Percentiles rank a stretch among this genome's conserved stretches.
Evolutionary conservation across 2,113 vertebrate genomes (phyloP).

Genomic region (Chaetodon auriga): DNA sequence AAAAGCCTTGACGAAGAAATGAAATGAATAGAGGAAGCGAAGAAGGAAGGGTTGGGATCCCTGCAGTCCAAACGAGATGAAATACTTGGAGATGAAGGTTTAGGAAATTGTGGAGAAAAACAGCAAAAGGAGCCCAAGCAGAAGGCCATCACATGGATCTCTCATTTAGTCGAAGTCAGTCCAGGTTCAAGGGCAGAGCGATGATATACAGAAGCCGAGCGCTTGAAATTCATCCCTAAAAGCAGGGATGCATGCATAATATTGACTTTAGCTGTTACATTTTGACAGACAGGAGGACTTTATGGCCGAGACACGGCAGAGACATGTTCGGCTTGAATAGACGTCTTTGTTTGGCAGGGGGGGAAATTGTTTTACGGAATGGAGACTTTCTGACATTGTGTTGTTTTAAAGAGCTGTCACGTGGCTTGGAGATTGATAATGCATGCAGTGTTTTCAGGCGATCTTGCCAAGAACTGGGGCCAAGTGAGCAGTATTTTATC

Average conservation of each 20-base stretch:
- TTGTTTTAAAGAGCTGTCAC: constrained; percentile 52
- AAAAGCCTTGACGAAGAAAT: neutral
- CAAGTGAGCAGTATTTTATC: constrained; percentile 25
- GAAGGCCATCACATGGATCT: constrained; percentile 52
- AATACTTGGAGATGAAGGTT: neutral
- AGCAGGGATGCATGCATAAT: constrained; percentile 38
- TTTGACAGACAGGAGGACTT: constrained; percentile 45
- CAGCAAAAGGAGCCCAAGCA: neutral
- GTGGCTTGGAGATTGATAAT: constrained; percentile 17
- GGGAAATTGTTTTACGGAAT: constrained; percentile 21
- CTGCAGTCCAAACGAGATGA: constrained; percentile 1
- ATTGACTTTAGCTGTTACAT: constrained; percentile 57
- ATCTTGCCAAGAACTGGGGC: constrained; percentile 5
- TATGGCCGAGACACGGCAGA: constrained; percentile 23
- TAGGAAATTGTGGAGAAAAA: neutral
- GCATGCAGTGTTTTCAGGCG: constrained; percentile 9
- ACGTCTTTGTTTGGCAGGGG: constrained; percentile 59
- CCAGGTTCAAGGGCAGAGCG: constrained; percentile 35
- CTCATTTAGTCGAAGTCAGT: constrained; percentile 48
- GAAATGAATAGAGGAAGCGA: neutral
- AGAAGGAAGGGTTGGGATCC: neutral
- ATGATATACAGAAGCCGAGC: constrained; percentile 39
- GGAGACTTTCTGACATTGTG: constrained; percentile 39
- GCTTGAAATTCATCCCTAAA: constrained; percentile 27
- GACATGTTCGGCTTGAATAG: constrained; percentile 61